Evolutionary conservation across 2,888 invertebrate genomes (phyloP).

Genomic region (Myopa testacea): DNA sequence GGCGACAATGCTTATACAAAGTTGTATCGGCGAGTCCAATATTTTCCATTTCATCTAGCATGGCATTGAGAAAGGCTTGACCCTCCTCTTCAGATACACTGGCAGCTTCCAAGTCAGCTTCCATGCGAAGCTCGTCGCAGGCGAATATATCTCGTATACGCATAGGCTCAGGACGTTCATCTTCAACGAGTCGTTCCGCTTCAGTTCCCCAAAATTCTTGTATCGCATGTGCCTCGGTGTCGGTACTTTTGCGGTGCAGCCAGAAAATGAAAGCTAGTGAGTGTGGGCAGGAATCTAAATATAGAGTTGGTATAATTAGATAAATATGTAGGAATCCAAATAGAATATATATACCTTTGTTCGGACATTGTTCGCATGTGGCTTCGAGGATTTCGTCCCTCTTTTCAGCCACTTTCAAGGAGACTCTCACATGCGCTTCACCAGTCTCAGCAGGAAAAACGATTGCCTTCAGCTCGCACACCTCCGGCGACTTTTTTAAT

Average conservation of each 20-base stretch:
- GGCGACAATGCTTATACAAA: slow-evolving; percentile 63
- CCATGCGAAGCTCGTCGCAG: slow-evolving; percentile 56
- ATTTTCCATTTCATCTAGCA: slow-evolving; percentile 62
- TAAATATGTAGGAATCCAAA: not conserved
- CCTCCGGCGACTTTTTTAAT: slow-evolving; percentile 54
- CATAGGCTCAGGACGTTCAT: slow-evolving; percentile 54
- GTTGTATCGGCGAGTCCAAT: slow-evolving; percentile 60
- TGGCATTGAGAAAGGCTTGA: slow-evolving; percentile 57
- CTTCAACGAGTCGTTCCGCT: slow-evolving; percentile 55
- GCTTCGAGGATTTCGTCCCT: slow-evolving; percentile 53
- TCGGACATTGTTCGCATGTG: slow-evolving; percentile 57
- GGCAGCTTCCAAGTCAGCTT: slow-evolving; percentile 55
- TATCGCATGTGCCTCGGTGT: slow-evolving; percentile 52
- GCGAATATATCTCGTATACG: slow-evolving; percentile 61
- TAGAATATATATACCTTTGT: slow-evolving; percentile 47
- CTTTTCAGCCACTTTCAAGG: slow-evolving; percentile 55
- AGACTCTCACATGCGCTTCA: slow-evolving; percentile 57
- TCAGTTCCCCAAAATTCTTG: slow-evolving; percentile 64
- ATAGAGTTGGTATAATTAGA: not conserved
- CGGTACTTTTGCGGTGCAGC: slow-evolving; percentile 59
- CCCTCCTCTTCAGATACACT: slow-evolving; percentile 55
- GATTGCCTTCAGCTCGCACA: slow-evolving; percentile 59
- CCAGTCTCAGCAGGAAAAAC: slow-evolving; percentile 57
- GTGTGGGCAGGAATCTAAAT: slow-evolving; percentile 59
- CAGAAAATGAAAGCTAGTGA: slow-evolving; percentile 63